Evolutionary conservation across 2,113 vertebrate genomes (phyloP), one percentile per base, ranked within the genome.

Genomic region (Nothoprocta perdicaria): DNA sequence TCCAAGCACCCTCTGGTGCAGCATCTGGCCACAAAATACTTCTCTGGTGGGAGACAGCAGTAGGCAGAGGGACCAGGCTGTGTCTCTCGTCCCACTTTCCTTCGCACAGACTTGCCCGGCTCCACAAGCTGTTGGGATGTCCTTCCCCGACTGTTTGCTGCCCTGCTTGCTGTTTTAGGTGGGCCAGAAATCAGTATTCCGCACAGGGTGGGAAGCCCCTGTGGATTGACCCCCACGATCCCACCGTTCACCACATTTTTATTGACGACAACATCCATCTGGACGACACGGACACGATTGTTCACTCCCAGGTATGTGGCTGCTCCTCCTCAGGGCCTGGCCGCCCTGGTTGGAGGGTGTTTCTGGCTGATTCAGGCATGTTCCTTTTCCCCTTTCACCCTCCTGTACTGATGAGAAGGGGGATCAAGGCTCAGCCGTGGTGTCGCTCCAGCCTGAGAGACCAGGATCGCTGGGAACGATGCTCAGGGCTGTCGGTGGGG

Each of bases 241-340:
- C 94, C 7, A 17, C 86, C 0, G 83, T 98, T 67, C 98, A 99
- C 53, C 99, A 99, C 96, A 98, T 99, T 94, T 98, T 98, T 86
- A 98, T 99, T 3, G 99, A 99, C 4, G 99, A 99, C 96, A 99
- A 99, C 89, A 98, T 99, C 68, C 97, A 98, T 0, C 97, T 98
- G 89, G 97, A 98, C 0, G 98, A 99, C 24, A 73, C 96, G 0
- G 98, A 99, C 46, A 98, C 98, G 52, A 98, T 99, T 29, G 97
- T 99, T 41, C 95, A 97, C 69, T 98, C 98, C 33, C 98, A 98
- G 98, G 99, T 99, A 93, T 26, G 83, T 0, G 4, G 24, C 57
- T 46, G 55, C 62, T 62, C 66, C 17, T 5, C 23, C 55, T 67
- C 19, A 1, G 1, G 52, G 0, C 0, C 57, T 31, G 29, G 26